Percentiles rank a stretch among this genome's conserved stretches.
phyloP scores from a whole-genome alignment of 2,113 vertebrate species.

The Tragelaphus strepsiceros region DNA sequence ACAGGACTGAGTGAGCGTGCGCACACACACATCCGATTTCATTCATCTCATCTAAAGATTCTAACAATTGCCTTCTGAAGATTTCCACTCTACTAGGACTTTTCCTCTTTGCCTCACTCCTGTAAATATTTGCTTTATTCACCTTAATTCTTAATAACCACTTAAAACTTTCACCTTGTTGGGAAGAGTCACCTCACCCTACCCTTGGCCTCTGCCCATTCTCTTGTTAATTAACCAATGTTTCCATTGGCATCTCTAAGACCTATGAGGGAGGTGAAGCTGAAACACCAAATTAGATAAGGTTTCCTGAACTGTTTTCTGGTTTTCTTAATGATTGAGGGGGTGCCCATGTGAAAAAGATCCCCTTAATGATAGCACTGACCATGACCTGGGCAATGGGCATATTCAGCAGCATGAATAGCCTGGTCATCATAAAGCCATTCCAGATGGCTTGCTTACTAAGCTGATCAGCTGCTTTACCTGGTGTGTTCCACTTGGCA shows the following conservation, averaged over 20 bases:
- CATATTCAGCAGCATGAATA: background rate
- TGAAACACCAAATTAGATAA: background rate
- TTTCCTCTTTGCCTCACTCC: background rate
- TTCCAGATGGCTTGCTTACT: background rate
- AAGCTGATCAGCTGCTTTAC: background rate
- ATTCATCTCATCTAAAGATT: no score
- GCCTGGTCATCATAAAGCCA: background rate
- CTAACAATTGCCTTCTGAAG: background rate
- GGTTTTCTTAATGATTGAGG: background rate
- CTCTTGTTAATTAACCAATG: background rate
- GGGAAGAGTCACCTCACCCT: background rate
- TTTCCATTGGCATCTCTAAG: background rate
- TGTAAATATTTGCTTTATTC: background rate
- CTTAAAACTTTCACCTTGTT: background rate
- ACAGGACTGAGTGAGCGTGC: background rate
- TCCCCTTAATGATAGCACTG: background rate
- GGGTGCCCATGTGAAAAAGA: background rate
- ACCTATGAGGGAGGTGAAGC: background rate
- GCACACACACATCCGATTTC: background rate
- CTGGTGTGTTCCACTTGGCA: background rate
- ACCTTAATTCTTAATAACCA: background rate
- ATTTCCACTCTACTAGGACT: background rate
- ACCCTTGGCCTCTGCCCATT: background rate
- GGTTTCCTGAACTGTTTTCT: background rate
- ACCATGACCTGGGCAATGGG: background rate